phyloP scores from a whole-genome alignment of 2,888 invertebrate genomes.

The Aleiodes testaceus region DNA sequence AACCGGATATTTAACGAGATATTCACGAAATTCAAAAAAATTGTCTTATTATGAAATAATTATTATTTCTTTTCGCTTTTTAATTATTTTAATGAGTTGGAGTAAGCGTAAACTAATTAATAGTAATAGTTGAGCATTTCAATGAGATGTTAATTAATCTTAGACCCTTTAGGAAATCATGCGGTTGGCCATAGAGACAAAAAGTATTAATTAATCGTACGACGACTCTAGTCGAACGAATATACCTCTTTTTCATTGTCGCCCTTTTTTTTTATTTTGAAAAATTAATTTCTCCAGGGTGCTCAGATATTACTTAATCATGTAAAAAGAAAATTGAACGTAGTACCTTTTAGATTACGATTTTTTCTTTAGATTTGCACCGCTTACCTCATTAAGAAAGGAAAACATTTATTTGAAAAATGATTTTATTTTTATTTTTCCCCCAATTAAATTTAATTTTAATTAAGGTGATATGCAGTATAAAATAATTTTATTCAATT shows the following conservation, averaged over 20 bases:
- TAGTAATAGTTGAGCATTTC: no score
- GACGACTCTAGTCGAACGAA: constrained; percentile 71
- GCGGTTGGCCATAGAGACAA: constrained; percentile 58
- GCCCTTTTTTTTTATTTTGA: constrained; percentile 45
- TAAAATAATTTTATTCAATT: no score
- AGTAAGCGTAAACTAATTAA: no score
- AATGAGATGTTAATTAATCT: no score
- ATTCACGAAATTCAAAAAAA: no score
- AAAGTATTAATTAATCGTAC: constrained; percentile 66
- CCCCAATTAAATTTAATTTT: constrained; percentile 26
- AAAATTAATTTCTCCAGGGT: constrained; percentile 39
- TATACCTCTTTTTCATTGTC: constrained; percentile 66
- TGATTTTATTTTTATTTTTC: constrained; percentile 39
- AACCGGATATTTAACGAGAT: no score
- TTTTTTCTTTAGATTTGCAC: constrained; percentile 63
- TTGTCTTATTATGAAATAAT: no score
- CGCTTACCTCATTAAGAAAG: constrained; percentile 63
- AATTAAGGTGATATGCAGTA: not conserved
- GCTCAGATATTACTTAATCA: constrained; percentile 48
- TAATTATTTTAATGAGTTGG: no score
- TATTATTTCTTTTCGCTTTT: no score
- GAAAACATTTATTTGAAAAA: constrained; percentile 50
- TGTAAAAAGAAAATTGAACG: constrained; percentile 58
- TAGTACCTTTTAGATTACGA: constrained; percentile 67
- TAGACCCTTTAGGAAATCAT: constrained; percentile 28